phyloP scores from a whole-genome alignment of 1,140 invertebrate genomes.

The Fopius arisanus region DNA sequence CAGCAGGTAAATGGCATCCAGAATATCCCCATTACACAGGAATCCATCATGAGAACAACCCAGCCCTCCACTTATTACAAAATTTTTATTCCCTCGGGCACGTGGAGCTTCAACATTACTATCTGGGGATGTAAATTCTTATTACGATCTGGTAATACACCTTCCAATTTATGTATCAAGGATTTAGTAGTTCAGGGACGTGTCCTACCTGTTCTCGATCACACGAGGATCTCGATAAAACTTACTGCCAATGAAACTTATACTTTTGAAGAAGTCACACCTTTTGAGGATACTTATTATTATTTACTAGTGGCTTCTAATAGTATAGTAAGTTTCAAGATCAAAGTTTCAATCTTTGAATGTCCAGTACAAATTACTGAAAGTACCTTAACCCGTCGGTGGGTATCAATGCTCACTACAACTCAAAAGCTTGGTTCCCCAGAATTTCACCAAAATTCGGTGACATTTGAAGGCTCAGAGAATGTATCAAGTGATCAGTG shows the following conservation, averaged over 20 bases:
- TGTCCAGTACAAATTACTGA: slow-evolving; percentile 53
- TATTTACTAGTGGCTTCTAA: slow-evolving; percentile 65
- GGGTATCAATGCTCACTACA: slow-evolving; percentile 11
- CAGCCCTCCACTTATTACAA: slow-evolving; percentile 63
- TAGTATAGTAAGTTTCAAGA: slow-evolving; percentile 59
- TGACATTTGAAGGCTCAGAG: slow-evolving; percentile 32
- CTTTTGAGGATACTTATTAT: slow-evolving; percentile 66
- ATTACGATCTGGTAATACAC: slow-evolving; percentile 40
- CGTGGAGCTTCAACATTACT: slow-evolving; percentile 62
- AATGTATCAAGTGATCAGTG: slow-evolving; percentile 49
- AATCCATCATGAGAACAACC: slow-evolving; percentile 52
- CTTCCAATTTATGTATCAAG: slow-evolving; percentile 55
- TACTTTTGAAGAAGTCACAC: slow-evolving; percentile 60
- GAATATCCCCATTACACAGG: slow-evolving; percentile 57
- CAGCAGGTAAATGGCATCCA: slow-evolving; percentile 55
- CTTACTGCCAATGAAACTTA: slow-evolving; percentile 54
- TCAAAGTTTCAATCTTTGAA: slow-evolving; percentile 58
- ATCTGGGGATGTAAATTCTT: slow-evolving; percentile 63
- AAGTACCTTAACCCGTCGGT: slow-evolving; percentile 40
- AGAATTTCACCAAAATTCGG: slow-evolving; percentile 16
- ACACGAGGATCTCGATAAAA: slow-evolving; percentile 47
- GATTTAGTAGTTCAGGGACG: slow-evolving; percentile 57
- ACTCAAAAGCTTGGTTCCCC: slow-evolving; percentile 15
- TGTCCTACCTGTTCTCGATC: slow-evolving; percentile 58
- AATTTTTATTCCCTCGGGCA: slow-evolving; percentile 65